Evolutionary conservation across 2,888 invertebrate species (phyloP).

Genomic region (Boloria selene): DNA sequence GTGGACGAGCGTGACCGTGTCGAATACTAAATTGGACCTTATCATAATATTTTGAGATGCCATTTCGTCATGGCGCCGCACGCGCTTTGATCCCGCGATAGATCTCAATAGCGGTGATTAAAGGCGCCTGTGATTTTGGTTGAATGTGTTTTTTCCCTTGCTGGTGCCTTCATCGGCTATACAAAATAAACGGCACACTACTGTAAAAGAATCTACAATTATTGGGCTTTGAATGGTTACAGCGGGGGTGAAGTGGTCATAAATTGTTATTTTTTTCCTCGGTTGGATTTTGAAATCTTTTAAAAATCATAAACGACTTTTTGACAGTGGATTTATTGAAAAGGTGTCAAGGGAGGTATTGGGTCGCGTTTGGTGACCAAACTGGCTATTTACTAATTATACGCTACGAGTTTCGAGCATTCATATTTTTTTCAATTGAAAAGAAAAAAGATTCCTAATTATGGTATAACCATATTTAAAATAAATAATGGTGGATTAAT

Average conservation of each 20-base stretch:
- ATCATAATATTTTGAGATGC: constrained; percentile 68
- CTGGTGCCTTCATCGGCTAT: constrained; percentile 72
- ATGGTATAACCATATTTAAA: background rate
- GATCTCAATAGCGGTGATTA: constrained; percentile 83
- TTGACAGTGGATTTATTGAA: constrained; percentile 66
- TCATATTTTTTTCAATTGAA: constrained; percentile 12
- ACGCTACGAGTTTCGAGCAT: constrained; percentile 47
- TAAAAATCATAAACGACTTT: constrained; percentile 74
- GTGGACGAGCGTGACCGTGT: constrained; percentile 61
- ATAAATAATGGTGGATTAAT: background rate
- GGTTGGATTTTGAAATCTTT: constrained; percentile 69
- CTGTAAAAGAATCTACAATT: constrained; percentile 83
- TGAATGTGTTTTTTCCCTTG: constrained; percentile 76
- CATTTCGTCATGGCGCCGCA: constrained; percentile 66
- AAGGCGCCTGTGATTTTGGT: constrained; percentile 82
- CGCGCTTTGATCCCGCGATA: constrained; percentile 78
- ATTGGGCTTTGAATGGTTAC: constrained; percentile 80
- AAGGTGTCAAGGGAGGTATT: constrained; percentile 62
- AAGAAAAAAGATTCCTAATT: background rate
- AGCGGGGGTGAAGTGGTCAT: constrained; percentile 81
- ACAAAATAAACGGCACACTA: constrained; percentile 79
- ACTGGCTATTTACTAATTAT: constrained; percentile 70
- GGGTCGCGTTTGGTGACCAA: constrained; percentile 55
- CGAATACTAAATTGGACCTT: constrained; percentile 65
- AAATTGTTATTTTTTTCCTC: constrained; percentile 75